Conservation (phyloP, 2,113 vertebrate genomes). For the Nothobranchius kuhntae region DNA sequence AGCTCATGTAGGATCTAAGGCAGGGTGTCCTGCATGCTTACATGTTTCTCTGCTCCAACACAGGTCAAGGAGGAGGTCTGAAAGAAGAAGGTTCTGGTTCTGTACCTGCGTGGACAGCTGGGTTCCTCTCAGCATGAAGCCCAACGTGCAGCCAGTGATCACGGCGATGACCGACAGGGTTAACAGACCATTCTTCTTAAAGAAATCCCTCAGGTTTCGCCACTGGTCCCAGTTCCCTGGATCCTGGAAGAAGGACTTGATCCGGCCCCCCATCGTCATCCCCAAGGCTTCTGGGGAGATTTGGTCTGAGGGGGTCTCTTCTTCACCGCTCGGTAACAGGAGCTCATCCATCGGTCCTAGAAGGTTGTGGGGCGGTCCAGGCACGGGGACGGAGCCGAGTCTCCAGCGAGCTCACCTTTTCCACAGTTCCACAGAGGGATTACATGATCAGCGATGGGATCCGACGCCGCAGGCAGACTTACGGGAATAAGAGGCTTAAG, state of each 20-base stretch:
- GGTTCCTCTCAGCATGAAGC: slow-evolving; percentile 81
- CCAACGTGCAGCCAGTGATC: slow-evolving; percentile 81
- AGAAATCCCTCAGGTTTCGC: slow-evolving; percentile 49
- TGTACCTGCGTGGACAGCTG: slow-evolving; percentile 84
- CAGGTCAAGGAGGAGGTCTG: too few relatives aligned
- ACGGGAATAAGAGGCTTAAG: slow-evolving; percentile 72
- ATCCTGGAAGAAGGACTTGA: slow-evolving; percentile 32
- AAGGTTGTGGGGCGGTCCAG: slow-evolving; percentile 8
- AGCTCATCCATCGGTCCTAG: slow-evolving; percentile 73
- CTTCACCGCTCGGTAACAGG: slow-evolving; percentile 65
- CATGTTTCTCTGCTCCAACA: too few relatives aligned
- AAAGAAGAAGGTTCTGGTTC: too few relatives aligned
- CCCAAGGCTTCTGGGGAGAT: slow-evolving; percentile 7
- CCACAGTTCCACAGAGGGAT: slow-evolving; percentile 57
- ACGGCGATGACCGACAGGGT: slow-evolving; percentile 84
- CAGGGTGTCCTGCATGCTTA: too few relatives aligned
- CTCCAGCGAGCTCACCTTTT: slow-evolving; percentile 34
- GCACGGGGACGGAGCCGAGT: slow-evolving; percentile 30
- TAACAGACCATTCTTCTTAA: slow-evolving; percentile 81
- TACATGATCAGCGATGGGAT: slow-evolving; percentile 52
- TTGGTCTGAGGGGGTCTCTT: slow-evolving; percentile 52
- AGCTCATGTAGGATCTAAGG: too few relatives aligned
- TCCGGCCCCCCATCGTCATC: slow-evolving; percentile 27
- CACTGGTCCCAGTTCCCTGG: slow-evolving; percentile 4
- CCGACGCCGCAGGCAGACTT: slow-evolving; percentile 43